Conservation (phyloP, 2,797 vertebrate genomes). For the Zalophus californianus region DNA sequence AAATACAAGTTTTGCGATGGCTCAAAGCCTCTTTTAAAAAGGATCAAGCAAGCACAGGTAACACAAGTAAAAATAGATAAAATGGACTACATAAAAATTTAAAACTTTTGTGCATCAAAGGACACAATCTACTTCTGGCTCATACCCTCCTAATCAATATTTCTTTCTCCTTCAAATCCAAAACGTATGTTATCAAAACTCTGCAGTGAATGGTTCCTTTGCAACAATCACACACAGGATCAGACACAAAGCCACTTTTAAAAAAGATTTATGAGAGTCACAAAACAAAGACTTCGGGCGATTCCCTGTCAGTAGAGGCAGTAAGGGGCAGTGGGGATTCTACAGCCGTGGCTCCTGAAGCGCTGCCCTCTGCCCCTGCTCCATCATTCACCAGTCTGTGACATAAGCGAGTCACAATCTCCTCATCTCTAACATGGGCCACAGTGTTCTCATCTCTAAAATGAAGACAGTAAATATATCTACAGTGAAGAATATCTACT, state of each 20-base stretch:
- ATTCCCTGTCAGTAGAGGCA: background rate
- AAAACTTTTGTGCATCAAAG: constrained; percentile 4
- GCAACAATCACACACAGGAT: background rate
- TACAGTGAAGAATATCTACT: background rate
- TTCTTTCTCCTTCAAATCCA: background rate
- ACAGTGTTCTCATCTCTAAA: background rate
- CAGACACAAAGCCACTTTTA: background rate
- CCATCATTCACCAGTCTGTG: background rate
- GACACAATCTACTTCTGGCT: background rate
- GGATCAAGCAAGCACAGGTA: background rate
- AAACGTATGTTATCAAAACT: constrained; percentile 11
- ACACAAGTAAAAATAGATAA: background rate
- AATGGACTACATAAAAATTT: background rate
- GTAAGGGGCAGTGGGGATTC: background rate
- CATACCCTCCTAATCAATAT: background rate
- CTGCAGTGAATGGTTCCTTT: background rate
- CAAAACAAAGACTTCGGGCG: background rate
- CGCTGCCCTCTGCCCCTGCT: background rate
- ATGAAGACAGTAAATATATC: background rate
- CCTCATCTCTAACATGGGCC: no score
- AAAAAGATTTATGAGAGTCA: background rate
- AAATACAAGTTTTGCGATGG: background rate
- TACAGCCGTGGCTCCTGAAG: no score
- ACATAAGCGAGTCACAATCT: background rate
- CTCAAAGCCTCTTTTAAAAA: background rate